phyloP scores from a whole-genome alignment of 2,888 invertebrate species.

The Entomobrya proxima region DNA sequence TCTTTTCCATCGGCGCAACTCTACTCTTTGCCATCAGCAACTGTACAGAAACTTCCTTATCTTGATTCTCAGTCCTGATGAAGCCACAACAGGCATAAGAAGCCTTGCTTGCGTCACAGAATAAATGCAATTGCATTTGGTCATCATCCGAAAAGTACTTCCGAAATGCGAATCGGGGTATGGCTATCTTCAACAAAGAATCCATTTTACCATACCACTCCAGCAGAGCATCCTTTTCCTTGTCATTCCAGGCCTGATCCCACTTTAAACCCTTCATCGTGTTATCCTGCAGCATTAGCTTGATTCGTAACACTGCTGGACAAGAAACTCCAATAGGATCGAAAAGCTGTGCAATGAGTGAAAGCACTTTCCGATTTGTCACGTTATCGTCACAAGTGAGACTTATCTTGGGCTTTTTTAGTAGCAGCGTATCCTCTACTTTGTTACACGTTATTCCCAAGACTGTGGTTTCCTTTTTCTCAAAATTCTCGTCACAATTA shows the following conservation, averaged over 20 bases:
- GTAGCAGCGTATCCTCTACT: background rate
- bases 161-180: background rate
- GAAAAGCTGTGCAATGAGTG: background rate
- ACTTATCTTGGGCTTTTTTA: background rate
- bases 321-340: background rate
- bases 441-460: background rate
- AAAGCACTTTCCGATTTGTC: background rate
- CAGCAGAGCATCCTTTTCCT: background rate
- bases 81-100: conserved; percentile 72
- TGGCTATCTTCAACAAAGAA: background rate
- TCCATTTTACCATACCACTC: background rate
- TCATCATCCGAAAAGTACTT: background rate
- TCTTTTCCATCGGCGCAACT: conserved; percentile 74
- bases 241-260: background rate
- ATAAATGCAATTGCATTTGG: background rate
- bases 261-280: background rate
- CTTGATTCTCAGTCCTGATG: conserved; percentile 62
- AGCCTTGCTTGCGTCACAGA: background rate
- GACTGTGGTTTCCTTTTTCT: background rate
- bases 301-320: background rate
- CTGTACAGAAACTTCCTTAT: conserved; percentile 65
- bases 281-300: background rate
- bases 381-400: background rate
- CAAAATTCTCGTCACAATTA: background rate
- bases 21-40: conserved; percentile 75